phyloP scores from a whole-genome alignment of 2,113 vertebrate species.

The Cryptotis parvus region DNA sequence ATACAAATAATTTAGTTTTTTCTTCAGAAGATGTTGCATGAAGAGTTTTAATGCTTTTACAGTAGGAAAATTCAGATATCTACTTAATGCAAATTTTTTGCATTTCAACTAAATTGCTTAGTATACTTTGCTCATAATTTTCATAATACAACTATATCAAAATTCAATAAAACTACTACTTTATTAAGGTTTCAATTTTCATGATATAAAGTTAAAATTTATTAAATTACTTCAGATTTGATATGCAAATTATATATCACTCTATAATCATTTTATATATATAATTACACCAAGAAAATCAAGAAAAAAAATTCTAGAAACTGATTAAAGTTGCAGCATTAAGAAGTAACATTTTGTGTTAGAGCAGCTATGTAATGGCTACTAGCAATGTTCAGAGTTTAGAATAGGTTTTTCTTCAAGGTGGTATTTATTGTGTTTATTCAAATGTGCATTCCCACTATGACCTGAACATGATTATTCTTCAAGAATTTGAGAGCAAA shows the following conservation, averaged over 20 bases:
- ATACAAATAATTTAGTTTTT: neutral
- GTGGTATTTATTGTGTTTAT: neutral
- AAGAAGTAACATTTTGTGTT: too few relatives aligned
- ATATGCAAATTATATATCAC: neutral
- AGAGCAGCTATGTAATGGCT: neutral
- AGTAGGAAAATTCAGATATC: neutral
- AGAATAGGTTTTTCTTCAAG: neutral
- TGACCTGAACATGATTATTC: neutral
- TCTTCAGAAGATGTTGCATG: neutral
- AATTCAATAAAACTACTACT: too few relatives aligned
- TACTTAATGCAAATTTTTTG: neutral
- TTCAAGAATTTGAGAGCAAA: too few relatives aligned
- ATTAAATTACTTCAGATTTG: too few relatives aligned
- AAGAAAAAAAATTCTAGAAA: too few relatives aligned
- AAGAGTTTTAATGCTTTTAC: neutral
- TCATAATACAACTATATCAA: too few relatives aligned
- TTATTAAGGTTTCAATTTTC: too few relatives aligned
- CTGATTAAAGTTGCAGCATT: too few relatives aligned
- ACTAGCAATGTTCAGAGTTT: neutral
- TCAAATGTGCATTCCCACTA: neutral
- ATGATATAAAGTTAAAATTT: too few relatives aligned
- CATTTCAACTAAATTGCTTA: neutral
- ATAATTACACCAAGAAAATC: neutral
- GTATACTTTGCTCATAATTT: too few relatives aligned
- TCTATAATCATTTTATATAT: neutral